Percentiles rank a stretch among this genome's conserved stretches.
Conservation (phyloP, 30 jellyfish, hydroid and myxozoan genomes). For the Turritopsis rubra region DNA sequence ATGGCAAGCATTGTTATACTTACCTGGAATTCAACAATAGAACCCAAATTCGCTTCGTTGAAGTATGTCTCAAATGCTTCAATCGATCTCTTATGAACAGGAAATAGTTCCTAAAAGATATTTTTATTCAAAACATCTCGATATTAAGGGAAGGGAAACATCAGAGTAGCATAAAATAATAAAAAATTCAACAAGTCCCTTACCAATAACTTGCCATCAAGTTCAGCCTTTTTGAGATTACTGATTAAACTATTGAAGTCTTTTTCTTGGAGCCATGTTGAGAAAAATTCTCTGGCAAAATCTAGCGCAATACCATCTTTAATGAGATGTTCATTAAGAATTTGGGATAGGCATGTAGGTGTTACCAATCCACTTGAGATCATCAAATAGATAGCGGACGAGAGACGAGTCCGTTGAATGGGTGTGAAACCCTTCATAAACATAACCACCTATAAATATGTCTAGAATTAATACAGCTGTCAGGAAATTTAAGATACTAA, state of each 20-base stretch:
- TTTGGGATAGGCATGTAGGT: conserved; percentile 65
- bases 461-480: not conserved
- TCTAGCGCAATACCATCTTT: conserved; percentile 96
- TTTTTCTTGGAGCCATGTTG: conserved; percentile 77
- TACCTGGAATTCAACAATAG: conserved; percentile 93
- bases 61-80: conserved; percentile 92
- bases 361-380: conserved; percentile 58
- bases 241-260: conserved; percentile 78
- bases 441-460: conserved; percentile 61
- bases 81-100: conserved; percentile 87
- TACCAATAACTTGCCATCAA: conserved; percentile 89
- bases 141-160: not conserved
- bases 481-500: too few species aligned
- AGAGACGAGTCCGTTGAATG: conserved; percentile 70
- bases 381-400: conserved; percentile 62
- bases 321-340: conserved; percentile 84
- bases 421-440: conserved; percentile 87
- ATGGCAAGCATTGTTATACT: not conserved
- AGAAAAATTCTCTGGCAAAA: conserved; percentile 77
- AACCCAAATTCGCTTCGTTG: conserved; percentile 68
- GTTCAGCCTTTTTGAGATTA: conserved; percentile 83
- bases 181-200: not conserved
- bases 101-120: conserved; percentile 70
- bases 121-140: not conserved
- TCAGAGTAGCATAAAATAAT: not conserved